A percentile compares a stretch with the other conserved stretches of the same genome.
Conservation (phyloP, 2,888 invertebrate genomes). For the Meta bourneti region DNA sequence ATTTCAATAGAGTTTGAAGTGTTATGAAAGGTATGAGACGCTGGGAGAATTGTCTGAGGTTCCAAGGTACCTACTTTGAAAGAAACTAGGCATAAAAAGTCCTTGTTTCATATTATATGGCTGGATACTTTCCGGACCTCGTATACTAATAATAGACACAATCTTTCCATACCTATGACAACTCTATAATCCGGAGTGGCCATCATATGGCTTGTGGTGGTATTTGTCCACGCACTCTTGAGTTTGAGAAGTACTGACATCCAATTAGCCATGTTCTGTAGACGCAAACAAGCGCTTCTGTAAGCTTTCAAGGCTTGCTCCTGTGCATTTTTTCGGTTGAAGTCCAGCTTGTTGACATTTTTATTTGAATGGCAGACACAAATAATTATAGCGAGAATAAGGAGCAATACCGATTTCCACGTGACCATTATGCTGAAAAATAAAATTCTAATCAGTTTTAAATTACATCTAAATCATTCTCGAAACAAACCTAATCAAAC, state of each 20-base stretch:
- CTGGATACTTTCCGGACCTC: no score
- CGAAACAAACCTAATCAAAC: no score
- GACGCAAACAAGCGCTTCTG: conserved; percentile 30
- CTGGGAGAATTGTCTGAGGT: no score
- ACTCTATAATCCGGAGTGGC: not conserved
- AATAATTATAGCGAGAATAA: not conserved
- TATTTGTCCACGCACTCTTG: conserved; percentile 52
- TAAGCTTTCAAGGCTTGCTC: conserved; percentile 36
- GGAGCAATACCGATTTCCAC: not conserved
- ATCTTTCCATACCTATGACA: not conserved
- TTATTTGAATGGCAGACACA: not conserved
- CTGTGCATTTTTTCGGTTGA: conserved; percentile 10
- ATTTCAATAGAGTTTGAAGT: no score
- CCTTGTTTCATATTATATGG: no score
- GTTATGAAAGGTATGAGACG: no score
- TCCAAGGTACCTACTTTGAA: no score
- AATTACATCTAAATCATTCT: not conserved
- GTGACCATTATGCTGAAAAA: conserved; percentile 23
- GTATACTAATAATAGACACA: no score
- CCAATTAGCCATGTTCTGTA: conserved; percentile 58
- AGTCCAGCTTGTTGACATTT: not conserved
- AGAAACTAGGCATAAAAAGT: no score
- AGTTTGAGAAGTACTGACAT: conserved; percentile 61
- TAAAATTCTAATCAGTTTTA: not conserved
- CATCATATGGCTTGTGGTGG: conserved; percentile 19